Conservation (phyloP, 2,888 invertebrate genomes). For the Aphidius colemani region DNA sequence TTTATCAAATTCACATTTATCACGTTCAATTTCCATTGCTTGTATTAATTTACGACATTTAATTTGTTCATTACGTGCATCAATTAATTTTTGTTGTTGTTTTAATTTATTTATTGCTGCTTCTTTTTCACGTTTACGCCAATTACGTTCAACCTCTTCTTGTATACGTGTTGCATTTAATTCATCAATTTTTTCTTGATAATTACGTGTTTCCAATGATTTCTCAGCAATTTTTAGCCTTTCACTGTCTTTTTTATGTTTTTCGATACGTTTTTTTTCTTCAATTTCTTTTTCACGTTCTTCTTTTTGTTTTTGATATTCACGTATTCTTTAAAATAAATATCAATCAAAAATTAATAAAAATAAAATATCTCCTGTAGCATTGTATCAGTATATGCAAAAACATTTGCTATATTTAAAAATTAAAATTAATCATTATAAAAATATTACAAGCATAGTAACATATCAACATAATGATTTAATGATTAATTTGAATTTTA, state of each 20-base stretch:
- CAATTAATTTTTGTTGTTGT: slow-evolving; percentile 62
- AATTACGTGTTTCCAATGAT: slow-evolving; percentile 39
- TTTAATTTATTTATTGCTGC: slow-evolving; percentile 66
- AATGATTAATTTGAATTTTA: too few relatives aligned
- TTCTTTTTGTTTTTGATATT: slow-evolving; percentile 68
- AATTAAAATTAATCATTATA: too few relatives aligned
- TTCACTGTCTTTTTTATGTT: slow-evolving; percentile 69
- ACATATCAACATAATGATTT: too few relatives aligned
- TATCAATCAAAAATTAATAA: neutral
- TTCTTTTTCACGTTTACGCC: slow-evolving; percentile 69
- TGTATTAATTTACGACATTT: slow-evolving; percentile 67
- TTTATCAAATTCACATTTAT: slow-evolving; percentile 67
- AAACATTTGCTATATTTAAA: neutral
- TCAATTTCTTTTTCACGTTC: slow-evolving; percentile 66
- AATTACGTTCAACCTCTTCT: slow-evolving; percentile 72
- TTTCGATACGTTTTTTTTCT: slow-evolving; percentile 63
- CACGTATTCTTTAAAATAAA: slow-evolving; percentile 60
- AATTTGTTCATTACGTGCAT: slow-evolving; percentile 66
- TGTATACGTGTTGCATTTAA: slow-evolving; percentile 62
- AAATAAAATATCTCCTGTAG: neutral
- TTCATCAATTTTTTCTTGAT: slow-evolving; percentile 63
- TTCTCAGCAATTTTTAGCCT: slow-evolving; percentile 44
- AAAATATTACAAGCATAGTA: too few relatives aligned
- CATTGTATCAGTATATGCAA: too few relatives aligned
- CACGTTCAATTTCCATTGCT: slow-evolving; percentile 71